These are phyloP conservation scores for Poecilia picta DNA, from an alignment of 2,797 vertebrate species.

Conservation along the genomic window DNA sequence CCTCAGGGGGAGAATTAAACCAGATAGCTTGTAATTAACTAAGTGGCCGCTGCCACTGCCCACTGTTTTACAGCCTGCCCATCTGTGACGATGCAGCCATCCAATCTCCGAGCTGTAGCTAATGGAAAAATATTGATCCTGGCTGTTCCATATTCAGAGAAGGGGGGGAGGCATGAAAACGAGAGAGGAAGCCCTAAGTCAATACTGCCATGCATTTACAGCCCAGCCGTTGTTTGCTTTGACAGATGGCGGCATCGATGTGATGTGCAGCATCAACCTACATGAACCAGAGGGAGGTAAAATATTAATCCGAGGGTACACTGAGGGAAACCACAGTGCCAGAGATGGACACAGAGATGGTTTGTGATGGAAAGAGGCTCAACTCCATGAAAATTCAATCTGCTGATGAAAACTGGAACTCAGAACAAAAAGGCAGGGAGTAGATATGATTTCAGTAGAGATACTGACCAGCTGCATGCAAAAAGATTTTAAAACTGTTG, in stretches of 20 bases:
- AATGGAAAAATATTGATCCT: constrained; percentile 84
- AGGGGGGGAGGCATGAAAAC: constrained; percentile 15
- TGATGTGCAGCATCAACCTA: constrained; percentile 30
- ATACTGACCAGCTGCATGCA: background rate
- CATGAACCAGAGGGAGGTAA: constrained; percentile 7
- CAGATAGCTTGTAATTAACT: constrained; percentile 77
- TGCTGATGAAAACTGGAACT: background rate
- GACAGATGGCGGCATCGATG: constrained; percentile 58
- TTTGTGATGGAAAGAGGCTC: background rate
- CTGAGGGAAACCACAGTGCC: background rate
- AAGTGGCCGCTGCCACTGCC: constrained; percentile 65
- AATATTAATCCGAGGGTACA: constrained; percentile 1
- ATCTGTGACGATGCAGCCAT: constrained; percentile 63
- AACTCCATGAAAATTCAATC: background rate
- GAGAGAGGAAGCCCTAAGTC: constrained; percentile 42
- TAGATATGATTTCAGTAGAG: background rate
- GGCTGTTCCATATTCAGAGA: constrained; percentile 70
- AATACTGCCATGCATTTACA: constrained; percentile 53
- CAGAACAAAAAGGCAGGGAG: background rate
- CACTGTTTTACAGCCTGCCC: constrained; percentile 55
- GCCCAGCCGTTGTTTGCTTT: constrained; percentile 37
- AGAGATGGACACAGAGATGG: background rate
- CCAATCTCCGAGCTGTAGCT: constrained; percentile 68
- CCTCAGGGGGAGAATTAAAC: constrained; percentile 54
- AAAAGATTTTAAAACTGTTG: background rate